These are phyloP conservation scores for Haliaeetus leucogaster DNA, from an alignment of 2,113 vertebrate genomes.

Conservation along the genomic window DNA sequence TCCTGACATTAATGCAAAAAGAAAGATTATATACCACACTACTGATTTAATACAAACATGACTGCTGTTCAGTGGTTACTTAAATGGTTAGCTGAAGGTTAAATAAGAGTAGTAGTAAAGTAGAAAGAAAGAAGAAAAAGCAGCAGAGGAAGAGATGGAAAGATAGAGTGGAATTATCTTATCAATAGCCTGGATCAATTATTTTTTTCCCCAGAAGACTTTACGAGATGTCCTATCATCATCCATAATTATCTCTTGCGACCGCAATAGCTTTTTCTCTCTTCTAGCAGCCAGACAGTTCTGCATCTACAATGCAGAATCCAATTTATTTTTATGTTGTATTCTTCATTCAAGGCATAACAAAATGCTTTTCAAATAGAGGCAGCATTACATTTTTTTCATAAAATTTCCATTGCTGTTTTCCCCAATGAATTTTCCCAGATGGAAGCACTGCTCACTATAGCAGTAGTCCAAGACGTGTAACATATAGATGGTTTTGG, in stretches of 20 bases:
- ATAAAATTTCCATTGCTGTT: background rate
- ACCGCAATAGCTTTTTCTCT: background rate
- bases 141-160: background rate
- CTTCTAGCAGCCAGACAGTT: background rate
- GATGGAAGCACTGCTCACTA: background rate
- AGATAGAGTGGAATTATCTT: background rate
- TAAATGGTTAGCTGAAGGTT: slow-evolving; percentile 32
- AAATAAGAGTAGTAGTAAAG: slow-evolving; percentile 3
- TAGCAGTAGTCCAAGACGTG: background rate
- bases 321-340: background rate
- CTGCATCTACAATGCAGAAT: background rate
- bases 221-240: background rate
- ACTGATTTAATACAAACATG: slow-evolving; percentile 4
- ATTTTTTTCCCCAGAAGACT: background rate
- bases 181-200: background rate
- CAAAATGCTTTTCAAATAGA: background rate
- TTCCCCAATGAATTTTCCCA: background rate
- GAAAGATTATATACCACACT: background rate
- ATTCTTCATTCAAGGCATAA: background rate
- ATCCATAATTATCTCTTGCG: background rate
- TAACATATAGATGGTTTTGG: background rate
- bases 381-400: background rate
- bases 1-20: background rate
- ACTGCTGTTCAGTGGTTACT: background rate
- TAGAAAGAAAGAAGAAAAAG: background rate